Evolutionary conservation across 2,113 vertebrate species (phyloP), one percentile per base, ranked within the genome.

Genomic region (Parotia lawesii): DNA sequence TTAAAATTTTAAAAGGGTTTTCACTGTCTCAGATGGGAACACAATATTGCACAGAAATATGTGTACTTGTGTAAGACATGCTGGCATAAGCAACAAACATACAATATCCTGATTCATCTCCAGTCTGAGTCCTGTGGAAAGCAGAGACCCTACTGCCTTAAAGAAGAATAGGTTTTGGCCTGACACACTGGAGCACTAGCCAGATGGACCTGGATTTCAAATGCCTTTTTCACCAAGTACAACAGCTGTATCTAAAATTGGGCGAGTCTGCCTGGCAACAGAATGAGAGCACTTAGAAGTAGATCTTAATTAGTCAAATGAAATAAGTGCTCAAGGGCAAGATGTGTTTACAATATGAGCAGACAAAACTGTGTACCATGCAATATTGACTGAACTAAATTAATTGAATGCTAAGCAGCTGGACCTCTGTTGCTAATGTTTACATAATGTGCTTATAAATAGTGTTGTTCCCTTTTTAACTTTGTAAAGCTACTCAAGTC

Each of bases 341-440:
- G 81, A 95, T 82, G 74, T 92, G 66, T 95, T 95, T 91, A 92
- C 81, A 75, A 94, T 83, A 83, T 0, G 0, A 93, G 70, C 85
- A 95, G 72, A 89, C 74, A 93, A 92, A 96, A 94, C 91, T 92
- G 81, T 89, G 94, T 72, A 89, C 94, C 80, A 65, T 93, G 89
- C 93, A 93, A 87, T 95, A 92, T 76, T 96, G 95, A 95, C 94
- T 96, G 95, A 89, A 91, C 77, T 88, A 93, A 92, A 94, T 85
- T 93, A 94, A 94, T 53, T 92, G 93, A 90, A 95, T 67, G 70
- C 66, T 87, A 87, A 95, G 54, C 87, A 96, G 86, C 86, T 94
- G 94, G 91, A 96, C 94, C 62, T 94, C 86, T 85, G 58, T 21
- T 79, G 84, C 66, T 84, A 87, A 42, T 91, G 89, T 92, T 96